phyloP scores from a whole-genome alignment of 2,888 invertebrate genomes.

The Leptura quadrifasciata region DNA sequence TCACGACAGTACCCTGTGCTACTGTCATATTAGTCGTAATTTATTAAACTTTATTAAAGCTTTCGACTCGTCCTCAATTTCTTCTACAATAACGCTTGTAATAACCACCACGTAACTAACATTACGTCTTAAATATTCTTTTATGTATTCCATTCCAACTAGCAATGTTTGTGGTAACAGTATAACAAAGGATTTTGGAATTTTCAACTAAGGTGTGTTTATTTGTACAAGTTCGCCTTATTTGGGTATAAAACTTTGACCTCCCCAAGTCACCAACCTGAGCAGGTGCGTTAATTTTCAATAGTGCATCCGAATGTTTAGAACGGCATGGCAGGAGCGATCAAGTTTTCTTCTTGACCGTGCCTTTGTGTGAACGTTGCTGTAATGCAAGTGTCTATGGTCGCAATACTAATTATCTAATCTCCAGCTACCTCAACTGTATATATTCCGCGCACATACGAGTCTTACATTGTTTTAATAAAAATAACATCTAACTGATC shows the following conservation, averaged over 20 bases:
- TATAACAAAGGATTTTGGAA: constrained; percentile 50
- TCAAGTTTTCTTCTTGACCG: constrained; percentile 2
- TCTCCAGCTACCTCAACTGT: constrained; percentile 18
- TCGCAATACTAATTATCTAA: constrained; percentile 40
- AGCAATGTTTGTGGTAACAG: constrained; percentile 23
- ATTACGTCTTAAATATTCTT: not conserved
- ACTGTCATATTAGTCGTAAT: no score
- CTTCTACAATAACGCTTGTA: not conserved
- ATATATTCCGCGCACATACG: constrained; percentile 39
- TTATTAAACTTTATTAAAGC: no score
- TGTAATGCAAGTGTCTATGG: constrained; percentile 18
- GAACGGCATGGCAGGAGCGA: not conserved
- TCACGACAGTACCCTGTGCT: no score
- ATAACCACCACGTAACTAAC: not conserved
- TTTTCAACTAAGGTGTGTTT: constrained; percentile 55
- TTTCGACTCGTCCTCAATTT: not conserved
- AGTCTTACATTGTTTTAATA: constrained; percentile 42
- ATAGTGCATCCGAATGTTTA: constrained; percentile 21
- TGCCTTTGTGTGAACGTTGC: constrained; percentile 16
- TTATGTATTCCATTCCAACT: constrained; percentile 4
- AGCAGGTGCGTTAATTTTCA: constrained; percentile 27
- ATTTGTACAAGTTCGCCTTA: constrained; percentile 48
- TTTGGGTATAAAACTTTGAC: constrained; percentile 32
- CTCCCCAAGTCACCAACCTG: constrained; percentile 26
- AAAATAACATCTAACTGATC: constrained; percentile 31